phyloP scores from a whole-genome alignment of 1,140 invertebrate genomes.

The Cepaea nemoralis region DNA sequence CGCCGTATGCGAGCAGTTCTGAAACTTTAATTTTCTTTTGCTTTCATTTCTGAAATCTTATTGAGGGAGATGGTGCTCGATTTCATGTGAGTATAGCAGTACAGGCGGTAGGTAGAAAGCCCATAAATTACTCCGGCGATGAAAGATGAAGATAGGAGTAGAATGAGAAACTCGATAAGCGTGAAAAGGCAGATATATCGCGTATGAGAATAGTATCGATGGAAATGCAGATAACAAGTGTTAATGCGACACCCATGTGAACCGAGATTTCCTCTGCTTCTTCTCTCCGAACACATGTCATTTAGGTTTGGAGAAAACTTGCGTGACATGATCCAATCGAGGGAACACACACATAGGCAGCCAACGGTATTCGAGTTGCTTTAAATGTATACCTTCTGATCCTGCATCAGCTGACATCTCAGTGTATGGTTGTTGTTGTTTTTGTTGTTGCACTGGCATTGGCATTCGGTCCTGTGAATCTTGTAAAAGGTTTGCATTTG shows the following conservation, averaged over 20 bases:
- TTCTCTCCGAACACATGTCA: background rate
- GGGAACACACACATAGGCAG: background rate
- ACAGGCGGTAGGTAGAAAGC: background rate
- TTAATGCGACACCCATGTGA: constrained; percentile 10
- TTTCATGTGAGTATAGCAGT: background rate
- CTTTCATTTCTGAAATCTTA: background rate
- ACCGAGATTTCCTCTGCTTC: background rate
- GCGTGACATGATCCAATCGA: background rate
- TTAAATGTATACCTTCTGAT: too few relatives aligned
- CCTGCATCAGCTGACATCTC: too few relatives aligned
- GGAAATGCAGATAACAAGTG: background rate
- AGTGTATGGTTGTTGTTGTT: too few relatives aligned
- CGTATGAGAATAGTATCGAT: background rate
- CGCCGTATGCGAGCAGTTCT: background rate
- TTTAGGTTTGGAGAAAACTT: background rate
- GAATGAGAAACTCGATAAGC: background rate
- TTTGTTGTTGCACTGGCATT: too few relatives aligned
- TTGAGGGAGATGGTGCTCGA: background rate
- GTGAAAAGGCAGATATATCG: background rate
- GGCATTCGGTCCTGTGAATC: too few relatives aligned
- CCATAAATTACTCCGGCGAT: background rate
- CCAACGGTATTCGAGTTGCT: too few relatives aligned
- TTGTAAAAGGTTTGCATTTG: too few relatives aligned
- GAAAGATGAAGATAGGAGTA: background rate
- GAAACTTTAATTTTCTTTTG: background rate